Percentiles rank a stretch among this genome's conserved stretches.
Evolutionary conservation across 2,113 vertebrate species (phyloP).

Genomic region (Xiphophorus couchianus): DNA sequence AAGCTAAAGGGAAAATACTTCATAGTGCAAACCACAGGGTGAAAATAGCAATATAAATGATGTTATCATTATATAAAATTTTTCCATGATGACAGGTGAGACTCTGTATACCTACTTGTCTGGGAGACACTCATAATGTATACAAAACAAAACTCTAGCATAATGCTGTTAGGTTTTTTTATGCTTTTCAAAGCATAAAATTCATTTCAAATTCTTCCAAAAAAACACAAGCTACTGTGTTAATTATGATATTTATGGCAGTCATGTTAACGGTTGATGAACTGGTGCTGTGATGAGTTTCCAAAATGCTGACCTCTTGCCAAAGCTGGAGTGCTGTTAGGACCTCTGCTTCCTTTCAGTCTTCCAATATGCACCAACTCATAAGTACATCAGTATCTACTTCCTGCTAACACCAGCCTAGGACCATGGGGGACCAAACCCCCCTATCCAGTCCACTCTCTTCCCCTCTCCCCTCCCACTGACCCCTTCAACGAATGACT

Average conservation of each 20-base stretch:
- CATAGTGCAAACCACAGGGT: too few species aligned
- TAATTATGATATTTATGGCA: not conserved
- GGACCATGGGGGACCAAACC: slow-evolving; percentile 69
- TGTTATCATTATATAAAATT: too few species aligned
- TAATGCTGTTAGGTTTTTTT: too few species aligned
- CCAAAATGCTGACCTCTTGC: slow-evolving; percentile 57
- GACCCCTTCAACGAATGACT: slow-evolving; percentile 68
- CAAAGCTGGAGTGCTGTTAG: slow-evolving; percentile 54
- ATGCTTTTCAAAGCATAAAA: too few species aligned
- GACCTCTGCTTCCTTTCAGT: slow-evolving; percentile 48
- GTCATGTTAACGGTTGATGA: not conserved
- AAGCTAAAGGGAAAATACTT: too few species aligned
- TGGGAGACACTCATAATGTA: too few species aligned
- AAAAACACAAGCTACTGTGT: not conserved
- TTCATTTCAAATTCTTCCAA: too few species aligned
- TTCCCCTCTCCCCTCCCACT: slow-evolving; percentile 64
- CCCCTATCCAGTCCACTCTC: slow-evolving; percentile 28
- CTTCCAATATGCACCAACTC: slow-evolving; percentile 24
- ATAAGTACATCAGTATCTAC: slow-evolving; percentile 27
- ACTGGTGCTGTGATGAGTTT: slow-evolving; percentile 44
- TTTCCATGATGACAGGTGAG: too few species aligned
- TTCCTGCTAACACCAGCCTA: slow-evolving; percentile 39
- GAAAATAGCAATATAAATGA: too few species aligned
- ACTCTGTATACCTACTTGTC: too few species aligned
- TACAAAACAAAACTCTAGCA: too few species aligned